Conservation (phyloP, 1,140 invertebrate genomes). For the Saccostrea echinata region DNA sequence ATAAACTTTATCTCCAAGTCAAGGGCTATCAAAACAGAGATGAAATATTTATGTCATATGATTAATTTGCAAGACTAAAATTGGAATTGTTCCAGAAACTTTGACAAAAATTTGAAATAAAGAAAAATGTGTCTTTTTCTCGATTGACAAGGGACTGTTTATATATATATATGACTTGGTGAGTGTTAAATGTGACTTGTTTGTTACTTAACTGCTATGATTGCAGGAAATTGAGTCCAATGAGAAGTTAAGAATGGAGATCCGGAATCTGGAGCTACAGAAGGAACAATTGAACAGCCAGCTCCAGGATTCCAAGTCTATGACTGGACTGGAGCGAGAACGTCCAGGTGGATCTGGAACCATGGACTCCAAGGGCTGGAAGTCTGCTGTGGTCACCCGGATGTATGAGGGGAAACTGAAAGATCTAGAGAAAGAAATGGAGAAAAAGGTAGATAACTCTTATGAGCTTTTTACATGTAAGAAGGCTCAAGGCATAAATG, state of each 20-base stretch:
- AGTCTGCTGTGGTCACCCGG: constrained; percentile 73
- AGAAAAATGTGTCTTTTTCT: no score
- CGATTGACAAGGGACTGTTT: no score
- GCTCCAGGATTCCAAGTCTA: constrained; percentile 67
- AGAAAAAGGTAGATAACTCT: constrained; percentile 73
- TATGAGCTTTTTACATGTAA: not conserved
- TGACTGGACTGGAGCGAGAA: constrained; percentile 71
- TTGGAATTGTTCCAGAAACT: no score
- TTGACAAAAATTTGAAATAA: no score
- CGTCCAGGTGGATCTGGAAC: constrained; percentile 50
- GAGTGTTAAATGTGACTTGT: no score
- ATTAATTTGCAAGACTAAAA: no score
- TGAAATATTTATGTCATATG: no score
- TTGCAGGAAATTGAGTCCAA: constrained; percentile 75
- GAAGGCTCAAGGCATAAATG: no score
- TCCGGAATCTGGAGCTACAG: constrained; percentile 70
- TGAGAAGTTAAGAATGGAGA: constrained; percentile 74
- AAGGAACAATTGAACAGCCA: constrained; percentile 71
- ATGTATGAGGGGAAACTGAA: constrained; percentile 78
- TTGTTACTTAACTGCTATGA: no score
- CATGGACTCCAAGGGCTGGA: constrained; percentile 76
- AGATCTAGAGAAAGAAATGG: constrained; percentile 71
- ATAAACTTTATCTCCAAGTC: no score
- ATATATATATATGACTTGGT: no score
- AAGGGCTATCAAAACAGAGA: no score